Base-by-base conservation (phyloP, 2,113 vertebrate species). In the Clarias macrocephalus region DNA sequence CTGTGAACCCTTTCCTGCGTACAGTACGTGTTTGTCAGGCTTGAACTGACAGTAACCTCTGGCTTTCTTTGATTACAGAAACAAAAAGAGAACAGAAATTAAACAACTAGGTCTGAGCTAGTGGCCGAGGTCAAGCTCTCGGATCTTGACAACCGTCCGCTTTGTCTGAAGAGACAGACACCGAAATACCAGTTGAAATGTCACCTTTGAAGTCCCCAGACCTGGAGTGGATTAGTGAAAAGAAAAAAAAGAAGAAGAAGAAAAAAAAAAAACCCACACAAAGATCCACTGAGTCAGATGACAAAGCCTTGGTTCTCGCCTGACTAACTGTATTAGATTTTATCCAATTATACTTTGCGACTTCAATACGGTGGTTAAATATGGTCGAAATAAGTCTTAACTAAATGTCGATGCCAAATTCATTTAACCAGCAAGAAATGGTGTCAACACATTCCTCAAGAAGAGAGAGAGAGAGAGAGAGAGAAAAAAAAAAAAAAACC, bases 31-130 rank as follows among this genome's bases (percentile, higher is more conserved):
- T 89, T 90, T 90, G 85, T 92, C 86, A 82, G 83, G 86, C 89
- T 60, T 91, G 91, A 91, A 92, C 91, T 91, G 76, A 88, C 88
- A 80, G 65, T 91, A 90, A 92, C 91, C 90, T 88, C 85, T 86
- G 80, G 72, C 88, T 88, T 84, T 83, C 88, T 88, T 82, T 89
- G 85, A 85, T 89, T 90, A 60, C 85, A 86, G 48, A 75, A 80
- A 86, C 28, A 84, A 87, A 91, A 90, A 85, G 81, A 84, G 88
- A 86, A 89, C 87, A 80, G 85, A 90, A 92, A 91, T 90, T 90
- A 88, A 89, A 91, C 89, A 89, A 90, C 88, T 86, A 87, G 89
- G 86, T 82, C 79, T 68, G 60, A 63, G 86, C 87, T 75, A 85
- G 82, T 85, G 83, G 82, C 62, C 57, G 81, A 87, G 89, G 90